Percentiles rank a stretch among this genome's conserved stretches.
These are phyloP conservation scores for Drosophila neotestacea DNA, from an alignment of 2,888 invertebrate genomes.

Conservation along the genomic window DNA sequence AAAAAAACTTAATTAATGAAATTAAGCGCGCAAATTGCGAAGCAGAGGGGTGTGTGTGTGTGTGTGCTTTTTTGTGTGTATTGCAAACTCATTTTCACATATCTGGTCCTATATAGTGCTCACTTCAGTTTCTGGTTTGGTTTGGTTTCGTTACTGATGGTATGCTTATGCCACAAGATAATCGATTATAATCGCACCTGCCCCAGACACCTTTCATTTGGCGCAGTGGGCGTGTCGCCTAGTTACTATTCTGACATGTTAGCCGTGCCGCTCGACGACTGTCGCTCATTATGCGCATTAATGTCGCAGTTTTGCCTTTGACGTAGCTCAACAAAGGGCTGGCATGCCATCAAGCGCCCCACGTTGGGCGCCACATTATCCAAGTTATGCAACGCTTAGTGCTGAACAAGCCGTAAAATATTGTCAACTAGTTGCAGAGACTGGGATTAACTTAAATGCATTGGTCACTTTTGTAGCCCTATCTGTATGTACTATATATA, in stretches of 20 bases:
- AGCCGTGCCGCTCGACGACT: slow-evolving; percentile 42
- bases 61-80: slow-evolving; percentile 5
- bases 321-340: slow-evolving; percentile 23
- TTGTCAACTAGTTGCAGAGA: background rate
- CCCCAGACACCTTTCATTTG: slow-evolving; percentile 13
- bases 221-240: slow-evolving; percentile 39
- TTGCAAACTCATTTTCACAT: slow-evolving; percentile 29
- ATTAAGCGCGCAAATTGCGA: slow-evolving; percentile 62
- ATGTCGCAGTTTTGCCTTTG: slow-evolving; percentile 54
- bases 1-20: slow-evolving; percentile 71
- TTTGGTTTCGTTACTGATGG: slow-evolving; percentile 7
- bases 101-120: slow-evolving; percentile 3
- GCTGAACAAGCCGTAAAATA: background rate
- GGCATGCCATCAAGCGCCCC: slow-evolving; percentile 13
- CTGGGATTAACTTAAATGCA: background rate
- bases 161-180: slow-evolving; percentile 48
- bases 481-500: background rate
- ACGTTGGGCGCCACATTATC: slow-evolving; percentile 19
- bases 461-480: background rate
- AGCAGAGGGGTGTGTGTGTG: slow-evolving; percentile 9
- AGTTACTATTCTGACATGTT: slow-evolving; percentile 39
- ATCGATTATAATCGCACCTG: slow-evolving; percentile 72
- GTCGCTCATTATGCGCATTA: slow-evolving; percentile 75
- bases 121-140: slow-evolving; percentile 4
- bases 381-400: background rate